phyloP scores from a whole-genome alignment of 2,797 vertebrate species.

The Micromesistius poutassou region DNA sequence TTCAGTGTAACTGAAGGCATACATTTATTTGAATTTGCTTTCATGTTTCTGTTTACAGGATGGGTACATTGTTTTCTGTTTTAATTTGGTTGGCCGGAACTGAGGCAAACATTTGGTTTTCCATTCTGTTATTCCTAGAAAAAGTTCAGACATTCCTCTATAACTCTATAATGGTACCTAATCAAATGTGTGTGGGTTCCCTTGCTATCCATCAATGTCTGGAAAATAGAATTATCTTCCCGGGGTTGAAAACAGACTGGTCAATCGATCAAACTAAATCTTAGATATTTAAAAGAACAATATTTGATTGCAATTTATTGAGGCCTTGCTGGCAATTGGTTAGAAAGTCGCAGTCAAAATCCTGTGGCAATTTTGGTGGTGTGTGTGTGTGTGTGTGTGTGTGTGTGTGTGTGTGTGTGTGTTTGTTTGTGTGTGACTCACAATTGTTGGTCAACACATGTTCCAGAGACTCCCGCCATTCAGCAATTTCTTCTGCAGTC shows the following conservation, averaged over 20 bases:
- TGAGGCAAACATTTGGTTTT: not conserved
- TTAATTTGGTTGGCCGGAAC: not conserved
- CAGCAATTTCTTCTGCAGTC: slow-evolving; percentile 77
- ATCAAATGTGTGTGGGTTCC: not conserved
- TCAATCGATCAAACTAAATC: too few species aligned
- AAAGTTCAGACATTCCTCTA: too few species aligned
- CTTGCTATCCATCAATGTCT: not conserved
- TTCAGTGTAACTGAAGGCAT: not conserved
- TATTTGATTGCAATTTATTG: not conserved
- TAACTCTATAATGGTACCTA: not conserved
- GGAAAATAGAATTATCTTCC: not conserved
- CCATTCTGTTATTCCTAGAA: too few species aligned
- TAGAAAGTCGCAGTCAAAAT: not conserved
- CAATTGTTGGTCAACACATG: slow-evolving; percentile 86
- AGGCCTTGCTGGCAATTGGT: not conserved
- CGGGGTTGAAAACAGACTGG: not conserved
- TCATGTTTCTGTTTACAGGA: not conserved
- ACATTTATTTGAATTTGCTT: not conserved
- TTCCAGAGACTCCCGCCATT: slow-evolving; percentile 92
- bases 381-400: slow-evolving; percentile 1
- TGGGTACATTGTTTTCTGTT: not conserved
- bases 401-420: slow-evolving; percentile 10
- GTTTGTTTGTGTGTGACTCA: slow-evolving; percentile 67
- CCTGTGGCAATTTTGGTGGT: not conserved
- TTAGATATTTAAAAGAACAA: not conserved